Evolutionary conservation across 2,888 invertebrate species (phyloP).

Genomic region (Pristionchus entomophagus): DNA sequence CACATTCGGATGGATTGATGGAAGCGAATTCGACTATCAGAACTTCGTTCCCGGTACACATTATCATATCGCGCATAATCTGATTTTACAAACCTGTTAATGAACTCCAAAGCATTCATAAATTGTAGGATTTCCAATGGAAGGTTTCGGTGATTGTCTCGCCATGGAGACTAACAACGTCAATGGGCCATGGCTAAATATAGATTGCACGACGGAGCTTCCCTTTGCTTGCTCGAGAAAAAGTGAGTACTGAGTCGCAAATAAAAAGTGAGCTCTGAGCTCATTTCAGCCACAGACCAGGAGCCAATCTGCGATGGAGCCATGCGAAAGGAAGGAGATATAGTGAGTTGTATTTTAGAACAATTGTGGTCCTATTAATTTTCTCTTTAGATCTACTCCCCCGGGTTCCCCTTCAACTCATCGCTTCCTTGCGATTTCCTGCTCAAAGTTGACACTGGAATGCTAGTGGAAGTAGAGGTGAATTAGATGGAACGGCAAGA

Average conservation of each 20-base stretch:
- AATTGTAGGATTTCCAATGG: neutral
- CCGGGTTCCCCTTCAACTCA: constrained; percentile 21
- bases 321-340: neutral
- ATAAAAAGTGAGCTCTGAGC: neutral
- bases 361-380: neutral
- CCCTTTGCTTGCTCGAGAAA: neutral
- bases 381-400: neutral
- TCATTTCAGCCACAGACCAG: neutral
- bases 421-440: constrained; percentile 19
- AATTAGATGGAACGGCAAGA: too few relatives aligned
- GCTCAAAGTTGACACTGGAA: constrained; percentile 24
- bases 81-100: neutral
- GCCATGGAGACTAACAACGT: neutral
- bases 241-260: neutral
- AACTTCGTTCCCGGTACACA: constrained; percentile 6
- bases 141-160: neutral
- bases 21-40: neutral
- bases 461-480: constrained; percentile 10
- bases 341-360: neutral
- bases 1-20: constrained; percentile 7
- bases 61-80: neutral
- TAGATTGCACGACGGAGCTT: neutral
- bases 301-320: constrained; percentile 2
- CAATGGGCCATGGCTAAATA: neutral
- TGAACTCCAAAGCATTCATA: neutral